Base-by-base conservation (phyloP, 2,888 invertebrate species). In the Cephus nigrinus region DNA sequence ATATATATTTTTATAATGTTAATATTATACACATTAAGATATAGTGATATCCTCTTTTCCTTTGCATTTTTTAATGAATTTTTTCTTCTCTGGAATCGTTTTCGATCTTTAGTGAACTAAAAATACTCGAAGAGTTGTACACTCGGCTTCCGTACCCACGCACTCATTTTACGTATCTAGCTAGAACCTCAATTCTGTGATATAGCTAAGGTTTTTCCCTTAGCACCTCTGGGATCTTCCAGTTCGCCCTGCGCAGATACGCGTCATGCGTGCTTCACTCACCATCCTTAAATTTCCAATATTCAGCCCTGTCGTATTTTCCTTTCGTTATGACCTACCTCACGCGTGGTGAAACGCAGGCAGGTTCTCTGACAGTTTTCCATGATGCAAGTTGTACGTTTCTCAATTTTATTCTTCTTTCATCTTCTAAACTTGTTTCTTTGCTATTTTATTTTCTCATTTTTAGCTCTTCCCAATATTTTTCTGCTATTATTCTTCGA, bases 241-340 rank as follows among this genome's bases (percentile, higher is more conserved):
- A 33, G 71, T 33, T 32, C 31, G 71, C 1, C 31, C 71, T 71
- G 71, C 71, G 71, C 71, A 71, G 71, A 71, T 71, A 71, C 12
- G 31, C 71, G 33, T 71, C 31, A 71, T 71, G 71, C 71, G 71
- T 31, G 71, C 9, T 31, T 33, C 31, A 71, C 32, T 33, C 31
- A 4, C 71, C 71, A 31, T 31, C 71, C 32, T 71, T 55, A 9
- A 55, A 55, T 55, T 55, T 23, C 55, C 55, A 23, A 55, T 55
- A 55, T 23, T 9, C 23, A 55, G 9, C 55, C 23, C 55, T 23
- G 23, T 23, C 23, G 55, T 55, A 55, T 55, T 23, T 15, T 55
- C 55, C 55, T 33, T 31, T 71, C 71, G 71, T 31, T 71, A 71
- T 71, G 71, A 71, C 71, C 71, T 71, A 71, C 71, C 71, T 31